A percentile compares a stretch with the other conserved stretches of the same genome.
Evolutionary conservation across 1,140 invertebrate genomes (phyloP).

Genomic region (Cotesia typhae): DNA sequence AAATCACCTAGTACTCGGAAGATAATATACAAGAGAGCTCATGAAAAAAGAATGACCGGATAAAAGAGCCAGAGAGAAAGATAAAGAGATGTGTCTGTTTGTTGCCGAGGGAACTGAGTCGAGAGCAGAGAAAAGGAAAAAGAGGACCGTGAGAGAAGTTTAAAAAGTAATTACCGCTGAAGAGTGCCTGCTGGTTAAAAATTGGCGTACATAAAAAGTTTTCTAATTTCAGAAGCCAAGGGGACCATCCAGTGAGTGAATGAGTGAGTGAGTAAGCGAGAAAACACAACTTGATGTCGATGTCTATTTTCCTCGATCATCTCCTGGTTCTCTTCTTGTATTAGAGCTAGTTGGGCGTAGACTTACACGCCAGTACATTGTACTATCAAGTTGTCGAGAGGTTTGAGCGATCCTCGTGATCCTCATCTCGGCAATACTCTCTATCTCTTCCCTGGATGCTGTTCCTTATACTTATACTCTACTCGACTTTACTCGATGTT

Average conservation of each 20-base stretch:
- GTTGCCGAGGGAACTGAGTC: conserved; percentile 23
- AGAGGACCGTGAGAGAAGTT: conserved; percentile 52
- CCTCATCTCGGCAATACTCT: not conserved
- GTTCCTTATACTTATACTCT: too few relatives aligned
- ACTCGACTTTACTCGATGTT: too few relatives aligned
- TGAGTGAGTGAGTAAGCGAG: conserved; percentile 8
- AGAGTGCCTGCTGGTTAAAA: conserved; percentile 62
- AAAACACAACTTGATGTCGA: too few relatives aligned
- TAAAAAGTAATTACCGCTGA: conserved; percentile 66
- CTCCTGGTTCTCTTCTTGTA: conserved; percentile 13
- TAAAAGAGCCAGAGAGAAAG: too few relatives aligned
- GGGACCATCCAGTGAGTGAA: conserved; percentile 23
- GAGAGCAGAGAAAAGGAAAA: conserved; percentile 22
- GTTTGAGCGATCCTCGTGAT: conserved; percentile 3
- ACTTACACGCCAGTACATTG: conserved; percentile 24
- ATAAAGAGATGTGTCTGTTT: conserved; percentile 16
- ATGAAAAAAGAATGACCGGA: not conserved
- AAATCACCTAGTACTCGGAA: conserved; percentile 41
- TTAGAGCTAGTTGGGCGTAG: conserved; percentile 30
- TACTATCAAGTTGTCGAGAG: conserved; percentile 19
- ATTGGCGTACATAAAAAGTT: conserved; percentile 66
- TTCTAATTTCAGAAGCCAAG: conserved; percentile 62
- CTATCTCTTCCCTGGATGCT: not conserved
- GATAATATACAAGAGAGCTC: conserved; percentile 60
- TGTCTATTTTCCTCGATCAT: not conserved